Percentiles rank a stretch among this genome's conserved stretches.
Conservation (phyloP, 2,113 vertebrate species). For the Gasterosteus nipponicus region DNA sequence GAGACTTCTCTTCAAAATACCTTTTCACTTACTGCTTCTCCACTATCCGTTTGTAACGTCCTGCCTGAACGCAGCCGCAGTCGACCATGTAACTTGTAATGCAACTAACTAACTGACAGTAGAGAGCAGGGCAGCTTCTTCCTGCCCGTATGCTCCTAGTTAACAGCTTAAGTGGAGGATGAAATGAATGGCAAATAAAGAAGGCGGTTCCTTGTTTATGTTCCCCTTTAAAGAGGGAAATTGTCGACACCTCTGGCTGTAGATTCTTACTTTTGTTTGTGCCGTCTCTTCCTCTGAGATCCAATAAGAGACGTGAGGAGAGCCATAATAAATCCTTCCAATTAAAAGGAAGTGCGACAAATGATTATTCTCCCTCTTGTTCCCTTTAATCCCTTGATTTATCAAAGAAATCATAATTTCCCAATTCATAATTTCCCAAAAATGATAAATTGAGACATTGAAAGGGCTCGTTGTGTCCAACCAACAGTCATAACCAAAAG, state of each 20-base stretch:
- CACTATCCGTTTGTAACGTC: neutral
- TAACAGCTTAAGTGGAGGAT: neutral
- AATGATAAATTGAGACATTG: neutral
- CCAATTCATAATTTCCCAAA: neutral
- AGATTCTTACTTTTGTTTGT: constrained; percentile 34
- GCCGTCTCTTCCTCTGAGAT: constrained; percentile 5
- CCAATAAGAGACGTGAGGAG: neutral
- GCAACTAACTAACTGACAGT: neutral
- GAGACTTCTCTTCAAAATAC: constrained; percentile 35
- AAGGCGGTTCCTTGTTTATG: neutral
- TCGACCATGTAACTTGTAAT: neutral
- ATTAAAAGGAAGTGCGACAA: neutral
- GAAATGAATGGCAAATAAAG: neutral
- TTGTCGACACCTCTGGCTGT: constrained; percentile 31
- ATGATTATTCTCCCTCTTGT: neutral
- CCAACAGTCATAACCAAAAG: neutral
- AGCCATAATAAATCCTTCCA: neutral
- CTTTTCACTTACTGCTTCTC: constrained; percentile 16
- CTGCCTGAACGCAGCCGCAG: neutral
- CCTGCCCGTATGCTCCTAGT: neutral
- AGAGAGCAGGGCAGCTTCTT: neutral
- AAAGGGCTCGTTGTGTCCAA: neutral
- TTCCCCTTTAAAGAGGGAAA: constrained; percentile 29
- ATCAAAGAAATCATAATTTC: neutral
- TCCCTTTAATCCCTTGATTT: neutral